These are phyloP conservation scores for Falcunculus frontatus DNA, from an alignment of 2,113 vertebrate species.

Conservation along the genomic window DNA sequence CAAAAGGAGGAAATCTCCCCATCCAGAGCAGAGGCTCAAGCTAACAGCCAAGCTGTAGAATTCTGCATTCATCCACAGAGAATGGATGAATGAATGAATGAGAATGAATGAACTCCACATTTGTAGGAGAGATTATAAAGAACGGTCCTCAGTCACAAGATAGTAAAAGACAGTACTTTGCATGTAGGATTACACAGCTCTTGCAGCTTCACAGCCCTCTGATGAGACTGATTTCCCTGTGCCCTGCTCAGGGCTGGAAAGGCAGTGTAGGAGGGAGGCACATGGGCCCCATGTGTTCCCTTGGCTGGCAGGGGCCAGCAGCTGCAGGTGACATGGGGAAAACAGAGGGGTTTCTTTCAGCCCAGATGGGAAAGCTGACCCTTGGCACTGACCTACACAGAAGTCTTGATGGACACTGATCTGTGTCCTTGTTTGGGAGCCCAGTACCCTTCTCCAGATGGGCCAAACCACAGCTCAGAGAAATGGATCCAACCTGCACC, in stretches of 20 bases:
- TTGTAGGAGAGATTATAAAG: neutral
- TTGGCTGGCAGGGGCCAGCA: neutral
- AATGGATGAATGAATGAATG: neutral
- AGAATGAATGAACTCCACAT: neutral
- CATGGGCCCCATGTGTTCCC: accelerated
- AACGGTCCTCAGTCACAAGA: neutral
- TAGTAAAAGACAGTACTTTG: neutral
- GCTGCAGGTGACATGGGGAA: neutral
- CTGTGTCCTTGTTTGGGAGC: neutral
- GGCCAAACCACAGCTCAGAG: neutral
- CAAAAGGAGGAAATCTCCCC: neutral
- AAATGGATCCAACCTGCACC: neutral
- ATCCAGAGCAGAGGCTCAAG: neutral
- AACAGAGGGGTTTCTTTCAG: neutral
- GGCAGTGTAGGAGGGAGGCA: neutral
- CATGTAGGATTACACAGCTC: neutral
- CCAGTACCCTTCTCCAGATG: neutral
- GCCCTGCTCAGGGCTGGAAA: neutral
- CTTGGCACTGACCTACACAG: neutral
- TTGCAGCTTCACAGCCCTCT: neutral
- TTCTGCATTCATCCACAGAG: neutral
- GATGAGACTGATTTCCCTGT: neutral
- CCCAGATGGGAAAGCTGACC: neutral
- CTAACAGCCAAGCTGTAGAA: neutral
- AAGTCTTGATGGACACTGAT: neutral